A percentile compares a stretch with the other conserved stretches of the same genome.
phyloP scores from a whole-genome alignment of 1,140 invertebrate species.

The Drosophila burlai region DNA sequence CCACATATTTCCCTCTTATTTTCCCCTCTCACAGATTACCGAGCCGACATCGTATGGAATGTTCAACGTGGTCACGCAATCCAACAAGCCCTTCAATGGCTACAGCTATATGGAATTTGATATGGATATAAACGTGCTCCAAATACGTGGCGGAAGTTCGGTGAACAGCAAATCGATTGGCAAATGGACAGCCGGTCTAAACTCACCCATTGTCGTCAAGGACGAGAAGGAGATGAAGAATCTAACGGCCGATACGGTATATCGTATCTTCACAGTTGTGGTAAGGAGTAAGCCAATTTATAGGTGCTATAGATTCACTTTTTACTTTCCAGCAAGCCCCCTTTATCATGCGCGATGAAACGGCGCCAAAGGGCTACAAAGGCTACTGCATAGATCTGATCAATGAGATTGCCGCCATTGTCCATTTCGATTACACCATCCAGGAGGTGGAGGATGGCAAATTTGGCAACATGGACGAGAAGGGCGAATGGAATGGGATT shows the following conservation, averaged over 20 bases:
- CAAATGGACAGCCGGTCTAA: slow-evolving; percentile 89
- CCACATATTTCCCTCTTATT: neutral
- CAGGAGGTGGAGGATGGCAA: slow-evolving; percentile 91
- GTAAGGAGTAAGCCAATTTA: slow-evolving; percentile 84
- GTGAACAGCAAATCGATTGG: slow-evolving; percentile 88
- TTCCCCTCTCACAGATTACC: slow-evolving; percentile 80
- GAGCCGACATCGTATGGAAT: slow-evolving; percentile 89
- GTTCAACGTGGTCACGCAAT: slow-evolving; percentile 86
- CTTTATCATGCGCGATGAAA: slow-evolving; percentile 92
- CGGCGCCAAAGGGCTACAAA: slow-evolving; percentile 89
- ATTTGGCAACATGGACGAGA: slow-evolving; percentile 94
- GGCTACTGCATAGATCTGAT: slow-evolving; percentile 98
- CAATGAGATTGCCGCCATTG: slow-evolving; percentile 91
- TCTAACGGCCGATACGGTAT: slow-evolving; percentile 92
- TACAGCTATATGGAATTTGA: slow-evolving; percentile 90
- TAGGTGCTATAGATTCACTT: neutral
- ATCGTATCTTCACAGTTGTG: slow-evolving; percentile 92
- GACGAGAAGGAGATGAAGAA: slow-evolving; percentile 89
- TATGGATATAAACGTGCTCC: slow-evolving; percentile 89
- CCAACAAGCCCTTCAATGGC: slow-evolving; percentile 87
- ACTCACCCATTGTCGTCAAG: slow-evolving; percentile 87
- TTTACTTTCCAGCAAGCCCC: slow-evolving; percentile 90
- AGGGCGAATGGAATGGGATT: slow-evolving; percentile 96
- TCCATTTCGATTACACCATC: slow-evolving; percentile 96
- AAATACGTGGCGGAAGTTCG: slow-evolving; percentile 88